Base-by-base conservation (phyloP, 2,888 invertebrate species). In the Papilio demoleus region DNA sequence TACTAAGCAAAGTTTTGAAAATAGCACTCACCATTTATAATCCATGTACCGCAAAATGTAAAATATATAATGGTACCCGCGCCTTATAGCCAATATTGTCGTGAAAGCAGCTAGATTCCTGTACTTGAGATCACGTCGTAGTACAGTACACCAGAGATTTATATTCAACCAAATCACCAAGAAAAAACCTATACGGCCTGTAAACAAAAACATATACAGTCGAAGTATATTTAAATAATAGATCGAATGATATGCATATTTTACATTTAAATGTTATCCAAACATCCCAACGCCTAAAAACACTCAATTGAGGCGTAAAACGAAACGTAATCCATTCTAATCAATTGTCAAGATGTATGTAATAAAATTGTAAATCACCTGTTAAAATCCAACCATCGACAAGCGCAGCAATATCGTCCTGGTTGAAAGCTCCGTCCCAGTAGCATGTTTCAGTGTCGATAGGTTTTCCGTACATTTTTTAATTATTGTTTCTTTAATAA, bases 31-130 rank as follows among this genome's bases (percentile, higher is more conserved):
- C 68, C 68, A 68, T n/a, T 68, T 40, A 50, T 65, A 68, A 3
- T 68, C 68, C 68, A 68, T 68, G 22, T 34, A 64, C 24, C 40
- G 34, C 8, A 60, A 60, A 53, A 68, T 50, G 22, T 59, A 65
- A 34, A 68, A 60, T 50, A 65, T 24, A n/a, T 50, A 60, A 14
- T 65, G 27, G 50, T 60, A 65, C 9, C 64, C 63, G 75, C 88
- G 82, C 68, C 86, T 80, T 14, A 81, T 31, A 61, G 76, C 80
- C n/a, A 81, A 76, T 22, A 84, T 79, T 42, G 85, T 73, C 31
- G 86, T 86, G 73, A 89, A 85, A 73, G 86, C 88, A 27, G 87
- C 79, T 60, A 93, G 77, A 73, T 90, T 84, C 27, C 88, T 80
- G 76, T 93, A 92, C 76, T 88, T 90, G 11, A 76, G 73, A 71